Base-by-base conservation (phyloP, 2,888 invertebrate genomes). In the Phrixothrix hirtus region DNA sequence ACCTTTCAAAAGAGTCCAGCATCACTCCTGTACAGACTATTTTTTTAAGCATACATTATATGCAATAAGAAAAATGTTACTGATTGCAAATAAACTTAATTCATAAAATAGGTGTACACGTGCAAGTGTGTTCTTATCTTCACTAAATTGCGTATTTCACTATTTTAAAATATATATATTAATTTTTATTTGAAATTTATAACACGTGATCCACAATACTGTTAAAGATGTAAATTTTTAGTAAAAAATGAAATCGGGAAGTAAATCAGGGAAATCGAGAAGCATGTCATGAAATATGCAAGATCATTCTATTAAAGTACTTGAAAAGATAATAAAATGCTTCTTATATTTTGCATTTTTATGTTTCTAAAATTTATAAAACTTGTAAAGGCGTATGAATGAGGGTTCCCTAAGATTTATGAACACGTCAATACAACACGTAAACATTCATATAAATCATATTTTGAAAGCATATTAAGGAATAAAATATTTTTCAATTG, bases 401-500 rank as follows among this genome's bases (percentile, higher is more conserved):
- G 37, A 30, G 54, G 56, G 60, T 58, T 64, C 60, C 59, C 46
- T 46, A 57, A 65, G 66, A 66, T 66, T 65, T 66, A 66, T 64
- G 63, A 60, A 58, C 60, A 61, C 55, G 61, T 62, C 64, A 59
- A 57, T 61, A 56, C 56, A 52, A 62, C 58, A 62, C 63, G 63
- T 61, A 66, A 66, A 65, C 65, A 64, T 64, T 61, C 60, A 59
- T 57, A 66, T 65, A 65, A 65, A 66, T 66, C 62, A 65, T 60
- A 59, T 53, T 62, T 62, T 60, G 61, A 60, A 61, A 63, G 62
- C 58, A 60, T 63, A 63, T 65, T 62, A 63, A 54, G 25, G 36
- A 17, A 32, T 44, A 36, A 38, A 41, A 17, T 30, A 25, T 53
- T 53, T 53, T 47, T 53, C 47, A 47, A 47, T 47, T 47, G 53